Base-by-base conservation (phyloP, 2,113 vertebrate genomes). In the Delphinus delphis region DNA sequence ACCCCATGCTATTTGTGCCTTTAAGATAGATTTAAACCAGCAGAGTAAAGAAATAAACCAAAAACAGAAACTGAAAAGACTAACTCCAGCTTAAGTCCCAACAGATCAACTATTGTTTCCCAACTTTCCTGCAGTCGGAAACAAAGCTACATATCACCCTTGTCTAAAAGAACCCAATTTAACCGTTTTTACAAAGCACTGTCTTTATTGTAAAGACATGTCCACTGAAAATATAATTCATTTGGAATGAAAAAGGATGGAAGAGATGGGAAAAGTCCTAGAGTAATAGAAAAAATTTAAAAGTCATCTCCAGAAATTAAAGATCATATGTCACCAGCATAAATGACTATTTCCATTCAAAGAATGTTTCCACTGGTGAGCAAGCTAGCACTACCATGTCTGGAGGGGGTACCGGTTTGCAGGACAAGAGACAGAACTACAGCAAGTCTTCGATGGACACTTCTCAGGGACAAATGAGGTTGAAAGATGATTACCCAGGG, bases 401-500 rank as follows among this genome's bases (percentile, higher is more conserved):
- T 76, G 41, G 14, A 96, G 71, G 1, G 31, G 21, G 21, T 38
- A 41, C 33, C 2, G 0, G 50, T 73, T 89, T 80, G 28, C 82
- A 88, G 76, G 33, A 65, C 20, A 80, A 96, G 94, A 79, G 62
- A 13, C n/a, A 89, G 55, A 95, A 77, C 47, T 55, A 50, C 23
- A 92, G 60, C 41, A 65, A 91, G 44, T 71, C 71, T 90, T 88
- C 73, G 63, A 82, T 77, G 55, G 77, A 80, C 60, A 81, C 93
- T 96, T 93, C 79, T 95, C 14, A 50, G 67, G 74, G 53, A 91
- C 38, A 93, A 96, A 82, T 70, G 58, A 83, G 33, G 17, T 60
- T 74, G 74, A 96, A 96, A 96, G 94, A 84, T n/a, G 36, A 41
- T 90, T 87, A 93, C 53, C 44, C 77, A 60, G n/a, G 68, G 50